Evolutionary conservation across 2,888 invertebrate species (phyloP), one percentile per base, ranked within the genome.

Genomic region (Colostygia pectinataria): DNA sequence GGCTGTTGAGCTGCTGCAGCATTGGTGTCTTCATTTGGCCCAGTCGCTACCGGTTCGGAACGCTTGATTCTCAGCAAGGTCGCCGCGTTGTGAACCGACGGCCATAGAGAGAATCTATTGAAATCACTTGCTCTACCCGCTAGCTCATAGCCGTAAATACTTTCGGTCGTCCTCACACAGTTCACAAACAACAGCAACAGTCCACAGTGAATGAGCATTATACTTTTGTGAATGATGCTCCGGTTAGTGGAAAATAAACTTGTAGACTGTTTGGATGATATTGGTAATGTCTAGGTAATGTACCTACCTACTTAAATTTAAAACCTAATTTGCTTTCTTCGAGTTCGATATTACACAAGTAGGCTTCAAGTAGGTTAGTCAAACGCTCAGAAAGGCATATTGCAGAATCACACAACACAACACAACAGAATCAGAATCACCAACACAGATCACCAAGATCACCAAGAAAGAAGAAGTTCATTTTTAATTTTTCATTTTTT

Each of bases 71-170:
- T 68, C 58, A 77, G 57, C 53, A 76, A 55, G 4, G 54, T 58
- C 2, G 76, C 77, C 1, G 65, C 80, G 55, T 83, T 80, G 18
- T 73, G 74, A n/a, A 77, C 59, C 10, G 82, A 81, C 8, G 86
- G 85, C 83, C 83, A 81, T 27, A 69, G 61, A 1, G 81, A 72
- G 64, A 72, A 83, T 24, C 64, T 65, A 34, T 72, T 71, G 37
- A 69, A 68, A 24, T 71, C 72, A 42, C 61, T 68, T 34, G 54
- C 52, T 48, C 43, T 51, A 42, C 36, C 40, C 32, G 49, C 45
- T 45, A 65, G 34, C 8, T 62, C 57, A 61, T 49, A 37, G 10
- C 20, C 38, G 18, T 45, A 33, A 28, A 42, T 53, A 68, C 64
- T 61, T 34, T 67, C 68, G 43, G 63, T 66, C 33, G 79, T 74